Base-by-base conservation (phyloP, 1,140 invertebrate species). In the Lucilia cuprina region DNA sequence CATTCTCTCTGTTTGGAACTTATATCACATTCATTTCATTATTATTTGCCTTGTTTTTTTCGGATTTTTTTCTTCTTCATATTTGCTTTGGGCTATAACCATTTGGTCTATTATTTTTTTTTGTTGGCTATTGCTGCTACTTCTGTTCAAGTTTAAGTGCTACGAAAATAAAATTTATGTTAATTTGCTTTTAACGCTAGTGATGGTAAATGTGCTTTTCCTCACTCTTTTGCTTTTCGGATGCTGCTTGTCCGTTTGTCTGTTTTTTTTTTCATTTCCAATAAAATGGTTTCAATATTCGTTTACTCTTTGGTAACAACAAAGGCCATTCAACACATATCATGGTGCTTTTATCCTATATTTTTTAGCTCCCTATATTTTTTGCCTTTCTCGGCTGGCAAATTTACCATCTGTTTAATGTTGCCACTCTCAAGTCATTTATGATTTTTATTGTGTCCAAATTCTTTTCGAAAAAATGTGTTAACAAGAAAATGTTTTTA, bases 111-210 rank as follows among this genome's bases (percentile, higher is more conserved):
- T 25, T n/a, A n/a, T n/a, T n/a, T n/a, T n/a, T 70, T 70, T 70
- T 25, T 25, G 65, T 21, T 70, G 10, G 17, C 5, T 70, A 3
- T 70, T 21, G 17, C 5, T 70, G 17, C 65, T 21, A 5, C n/a
- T 70, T 4, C 12, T 21, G 65, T 70, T 70, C n/a, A 70, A 70
- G 65, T 70, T 70, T 49, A 80, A 80, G 41, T 80, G 41, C 77
- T 80, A 25, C 41, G 47, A 80, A 80, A 80, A 80, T 80, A 80
- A 80, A 80, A 80, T 80, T 80, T 80, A 80, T 80, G 77, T 80
- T 80, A 80, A 80, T 80, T 80, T 80, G 77, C 77, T 80, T 80
- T 80, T 80, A 80, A 80, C 77, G 30, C 47, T 80, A 80, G 77
- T 80, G 77, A 19, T 80, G 19, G 77, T 80, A 47, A 30, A 30